Base-by-base conservation (phyloP, 2,888 invertebrate genomes). In the Rhogogaster chlorosoma region DNA sequence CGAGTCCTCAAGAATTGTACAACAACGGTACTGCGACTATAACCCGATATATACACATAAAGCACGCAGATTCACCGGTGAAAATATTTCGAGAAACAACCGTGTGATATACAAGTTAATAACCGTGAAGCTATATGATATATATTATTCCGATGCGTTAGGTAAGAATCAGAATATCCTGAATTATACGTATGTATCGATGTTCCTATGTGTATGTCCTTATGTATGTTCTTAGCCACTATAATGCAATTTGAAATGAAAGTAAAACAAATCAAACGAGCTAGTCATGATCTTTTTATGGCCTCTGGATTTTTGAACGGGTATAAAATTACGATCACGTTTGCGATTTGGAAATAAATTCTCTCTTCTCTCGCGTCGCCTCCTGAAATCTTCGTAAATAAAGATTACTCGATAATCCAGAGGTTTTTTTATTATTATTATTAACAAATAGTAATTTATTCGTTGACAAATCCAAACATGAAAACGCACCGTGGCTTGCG, bases 71-170 rank as follows among this genome's bases (percentile, higher is more conserved):
- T 85, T 92, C 93, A 36, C 91, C 93, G 84, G 93, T 93, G 75
- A 93, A 93, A 88, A 93, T 94, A 84, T 94, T 94, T 86, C 93
- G 94, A 22, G 94, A 94, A 87, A 94, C 94, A 64, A 93, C 94
- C 57, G 94, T 94, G 86, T 94, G 91, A 92, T 90, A 83, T 45
- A 53, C 18, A 57, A 78, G 32, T 49, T 36, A 15, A 77, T 75
- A n/a, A n/a, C 15, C 36, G 26, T 15, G 15, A 45, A n/a, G 38
- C 10, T 71, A 36, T 71, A 71, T 71, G 18, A 38, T 32, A 71
- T 32, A 71, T 71, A 38, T 53, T 53, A 53, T 53, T 53, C 26
- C 10, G n/a, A 36, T 71, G 32, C 36, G 70, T 71, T 71, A 36
- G 70, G 29, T 36, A 70, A 70, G 70, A 29, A 29, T 70, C 2